Conservation (phyloP, 1,140 invertebrate species). For the Neodiprion lecontei region DNA sequence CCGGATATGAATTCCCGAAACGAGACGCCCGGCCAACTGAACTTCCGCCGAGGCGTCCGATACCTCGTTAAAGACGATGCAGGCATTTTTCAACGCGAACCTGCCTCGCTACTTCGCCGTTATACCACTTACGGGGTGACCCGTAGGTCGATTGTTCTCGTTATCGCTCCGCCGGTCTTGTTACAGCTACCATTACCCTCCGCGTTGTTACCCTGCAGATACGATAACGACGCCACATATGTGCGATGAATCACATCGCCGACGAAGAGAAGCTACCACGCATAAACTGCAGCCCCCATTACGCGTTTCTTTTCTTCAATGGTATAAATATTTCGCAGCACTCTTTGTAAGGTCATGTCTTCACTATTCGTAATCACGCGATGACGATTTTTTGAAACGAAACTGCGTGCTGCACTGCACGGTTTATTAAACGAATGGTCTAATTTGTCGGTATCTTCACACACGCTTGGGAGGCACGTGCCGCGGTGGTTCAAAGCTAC, state of each 20-base stretch:
- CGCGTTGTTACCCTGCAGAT: background rate
- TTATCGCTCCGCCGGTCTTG: background rate
- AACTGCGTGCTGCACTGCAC: no score
- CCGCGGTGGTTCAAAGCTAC: background rate
- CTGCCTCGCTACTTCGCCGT: background rate
- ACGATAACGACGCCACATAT: background rate
- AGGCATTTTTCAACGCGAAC: background rate
- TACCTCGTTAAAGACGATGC: slow-evolving; percentile 8
- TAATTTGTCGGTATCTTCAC: background rate
- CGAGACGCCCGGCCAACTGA: slow-evolving; percentile 48
- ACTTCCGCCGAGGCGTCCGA: slow-evolving; percentile 28
- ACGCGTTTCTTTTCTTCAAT: no score
- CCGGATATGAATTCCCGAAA: slow-evolving; percentile 49
- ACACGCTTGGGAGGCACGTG: background rate
- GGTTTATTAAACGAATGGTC: no score
- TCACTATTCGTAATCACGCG: no score
- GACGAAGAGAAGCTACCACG: background rate
- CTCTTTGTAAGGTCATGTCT: no score
- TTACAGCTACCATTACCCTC: background rate
- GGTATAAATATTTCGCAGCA: no score
- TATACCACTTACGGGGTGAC: background rate
- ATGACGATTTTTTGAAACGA: no score
- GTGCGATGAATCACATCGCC: background rate
- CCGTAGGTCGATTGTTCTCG: background rate
- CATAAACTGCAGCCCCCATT: no score